Percentiles rank a stretch among this genome's conserved stretches.
These are phyloP conservation scores for Podiceps cristatus DNA, from an alignment of 2,113 vertebrate species.

Conservation along the genomic window DNA sequence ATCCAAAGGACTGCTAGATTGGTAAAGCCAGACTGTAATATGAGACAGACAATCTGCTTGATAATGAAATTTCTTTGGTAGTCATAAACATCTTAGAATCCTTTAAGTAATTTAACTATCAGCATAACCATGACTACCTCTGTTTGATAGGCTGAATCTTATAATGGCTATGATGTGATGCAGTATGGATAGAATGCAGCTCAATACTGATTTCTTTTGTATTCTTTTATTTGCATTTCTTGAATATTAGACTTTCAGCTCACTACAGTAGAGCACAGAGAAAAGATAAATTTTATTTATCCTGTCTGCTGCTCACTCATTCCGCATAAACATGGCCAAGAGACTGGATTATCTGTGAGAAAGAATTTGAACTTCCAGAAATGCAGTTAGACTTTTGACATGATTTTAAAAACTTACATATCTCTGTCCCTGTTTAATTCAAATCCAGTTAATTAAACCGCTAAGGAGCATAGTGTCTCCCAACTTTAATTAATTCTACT, in stretches of 20 bases:
- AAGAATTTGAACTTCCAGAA: slow-evolving; percentile 58
- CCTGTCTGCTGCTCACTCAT: slow-evolving; percentile 7
- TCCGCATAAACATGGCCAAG: slow-evolving; percentile 54
- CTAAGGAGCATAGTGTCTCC: slow-evolving; percentile 16
- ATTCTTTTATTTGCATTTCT: slow-evolving; percentile 16
- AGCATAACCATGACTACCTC: slow-evolving; percentile 49
- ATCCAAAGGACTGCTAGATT: slow-evolving; percentile 70
- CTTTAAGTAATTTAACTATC: slow-evolving; percentile 69
- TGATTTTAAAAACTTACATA: slow-evolving; percentile 32
- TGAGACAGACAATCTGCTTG: slow-evolving; percentile 69
- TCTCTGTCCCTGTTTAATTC: slow-evolving; percentile 51
- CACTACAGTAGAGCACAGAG: background rate
- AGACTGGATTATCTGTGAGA: slow-evolving; percentile 64
- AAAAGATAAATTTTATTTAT: slow-evolving; percentile 43
- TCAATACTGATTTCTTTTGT: background rate
- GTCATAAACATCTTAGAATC: slow-evolving; percentile 71
- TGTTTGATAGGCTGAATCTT: slow-evolving; percentile 35
- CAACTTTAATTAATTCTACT: slow-evolving; percentile 69
- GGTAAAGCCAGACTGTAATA: slow-evolving; percentile 64
- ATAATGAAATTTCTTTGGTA: slow-evolving; percentile 74
- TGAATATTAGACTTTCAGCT: background rate
- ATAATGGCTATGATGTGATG: background rate
- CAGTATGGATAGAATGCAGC: background rate
- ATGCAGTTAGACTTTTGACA: slow-evolving; percentile 40
- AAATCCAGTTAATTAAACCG: slow-evolving; percentile 60